Percentiles rank a stretch among this genome's conserved stretches.
These are phyloP conservation scores for Zophobas atratus DNA, from an alignment of 1,140 invertebrate genomes.

Conservation along the genomic window DNA sequence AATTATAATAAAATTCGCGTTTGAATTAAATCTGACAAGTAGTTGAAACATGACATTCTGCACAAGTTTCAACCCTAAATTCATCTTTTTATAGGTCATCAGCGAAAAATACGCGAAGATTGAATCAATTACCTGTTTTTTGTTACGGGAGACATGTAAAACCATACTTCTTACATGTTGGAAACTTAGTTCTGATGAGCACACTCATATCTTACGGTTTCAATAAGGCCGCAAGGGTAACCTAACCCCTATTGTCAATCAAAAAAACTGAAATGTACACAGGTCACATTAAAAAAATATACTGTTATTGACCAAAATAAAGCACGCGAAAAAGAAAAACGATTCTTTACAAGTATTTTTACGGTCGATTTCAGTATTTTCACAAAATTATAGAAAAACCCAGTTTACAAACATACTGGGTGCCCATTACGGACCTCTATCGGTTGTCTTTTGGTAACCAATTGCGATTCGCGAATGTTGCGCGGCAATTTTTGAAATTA, in stretches of 20 bases:
- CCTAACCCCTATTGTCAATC: slow-evolving; percentile 63
- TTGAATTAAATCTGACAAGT: slow-evolving; percentile 57
- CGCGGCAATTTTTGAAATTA: slow-evolving; percentile 19
- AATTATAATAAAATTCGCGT: neutral
- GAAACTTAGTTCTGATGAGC: slow-evolving; percentile 47
- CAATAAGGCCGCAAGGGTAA: slow-evolving; percentile 64
- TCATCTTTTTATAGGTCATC: slow-evolving; percentile 60
- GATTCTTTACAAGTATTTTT: slow-evolving; percentile 46
- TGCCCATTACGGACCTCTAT: slow-evolving; percentile 61
- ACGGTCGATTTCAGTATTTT: slow-evolving; percentile 58
- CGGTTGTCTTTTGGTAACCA: slow-evolving; percentile 53
- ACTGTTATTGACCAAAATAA: slow-evolving; percentile 18
- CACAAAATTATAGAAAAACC: slow-evolving; percentile 63
- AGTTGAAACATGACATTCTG: slow-evolving; percentile 57
- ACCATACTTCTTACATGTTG: slow-evolving; percentile 53
- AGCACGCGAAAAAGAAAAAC: slow-evolving; percentile 45
- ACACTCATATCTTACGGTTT: slow-evolving; percentile 59
- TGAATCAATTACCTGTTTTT: slow-evolving; percentile 27
- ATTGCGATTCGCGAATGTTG: slow-evolving; percentile 33
- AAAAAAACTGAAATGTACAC: slow-evolving; percentile 51
- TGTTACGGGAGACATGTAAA: slow-evolving; percentile 25
- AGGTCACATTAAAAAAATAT: slow-evolving; percentile 54
- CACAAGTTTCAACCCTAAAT: slow-evolving; percentile 54
- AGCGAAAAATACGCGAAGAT: slow-evolving; percentile 14
- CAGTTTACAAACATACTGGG: slow-evolving; percentile 67